A percentile compares a stretch with the other conserved stretches of the same genome.
Evolutionary conservation across 2,113 vertebrate species (phyloP).

Genomic region (Indicator maculatus): DNA sequence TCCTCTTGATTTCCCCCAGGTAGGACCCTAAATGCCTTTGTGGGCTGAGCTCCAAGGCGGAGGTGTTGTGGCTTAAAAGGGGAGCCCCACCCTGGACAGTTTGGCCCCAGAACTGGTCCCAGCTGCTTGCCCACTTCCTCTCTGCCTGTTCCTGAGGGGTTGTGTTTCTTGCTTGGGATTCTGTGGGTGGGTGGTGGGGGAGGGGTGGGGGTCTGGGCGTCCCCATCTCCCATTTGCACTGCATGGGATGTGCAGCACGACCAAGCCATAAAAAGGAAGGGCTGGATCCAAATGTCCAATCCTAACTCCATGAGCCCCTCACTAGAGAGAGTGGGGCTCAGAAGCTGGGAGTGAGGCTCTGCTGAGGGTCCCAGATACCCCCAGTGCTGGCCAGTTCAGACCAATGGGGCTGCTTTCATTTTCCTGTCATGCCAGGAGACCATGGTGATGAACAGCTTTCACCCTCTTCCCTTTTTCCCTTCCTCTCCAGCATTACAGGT

Average conservation of each 20-base stretch:
- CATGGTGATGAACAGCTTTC: background rate
- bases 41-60: background rate
- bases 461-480: background rate
- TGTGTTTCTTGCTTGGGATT: background rate
- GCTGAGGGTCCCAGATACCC: no score
- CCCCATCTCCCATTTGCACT: background rate
- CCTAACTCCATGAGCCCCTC: accelerated
- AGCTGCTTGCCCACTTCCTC: background rate
- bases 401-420: background rate
- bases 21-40: slow-evolving; percentile 25
- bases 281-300: background rate
- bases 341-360: background rate
- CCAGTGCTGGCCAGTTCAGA: background rate
- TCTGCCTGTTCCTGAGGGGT: accelerated
- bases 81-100: background rate
- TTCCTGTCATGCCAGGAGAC: background rate
- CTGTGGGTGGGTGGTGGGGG: background rate
- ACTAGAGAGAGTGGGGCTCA: background rate
- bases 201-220: background rate
- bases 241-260: no score
- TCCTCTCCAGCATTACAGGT: background rate
- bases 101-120: background rate
- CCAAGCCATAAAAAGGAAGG: background rate
- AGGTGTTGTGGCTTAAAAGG: background rate
- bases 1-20: slow-evolving; percentile 69